Conservation (phyloP, 1,140 invertebrate species). For the Drosophila rufa region DNA sequence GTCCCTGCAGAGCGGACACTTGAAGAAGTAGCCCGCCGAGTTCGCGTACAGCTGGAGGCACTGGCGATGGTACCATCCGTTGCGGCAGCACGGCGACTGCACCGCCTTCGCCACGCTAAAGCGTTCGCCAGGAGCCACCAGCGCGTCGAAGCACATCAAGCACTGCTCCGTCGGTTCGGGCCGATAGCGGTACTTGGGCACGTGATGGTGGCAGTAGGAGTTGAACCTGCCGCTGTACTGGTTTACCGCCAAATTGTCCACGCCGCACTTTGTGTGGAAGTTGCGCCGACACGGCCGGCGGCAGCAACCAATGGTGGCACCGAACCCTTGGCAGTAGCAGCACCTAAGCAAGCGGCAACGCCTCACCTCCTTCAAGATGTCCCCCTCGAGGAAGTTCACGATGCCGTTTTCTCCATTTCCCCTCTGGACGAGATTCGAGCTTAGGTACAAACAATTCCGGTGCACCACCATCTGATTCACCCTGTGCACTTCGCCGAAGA, state of each 20-base stretch:
- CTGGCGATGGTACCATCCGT: slow-evolving; percentile 60
- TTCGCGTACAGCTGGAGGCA: slow-evolving; percentile 61
- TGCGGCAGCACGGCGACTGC: slow-evolving; percentile 46
- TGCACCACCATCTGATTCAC: slow-evolving; percentile 14
- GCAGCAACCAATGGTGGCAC: slow-evolving; percentile 62
- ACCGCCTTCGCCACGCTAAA: slow-evolving; percentile 32
- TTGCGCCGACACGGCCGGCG: neutral
- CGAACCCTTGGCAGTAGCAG: slow-evolving; percentile 22
- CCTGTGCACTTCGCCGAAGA: neutral
- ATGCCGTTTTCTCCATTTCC: slow-evolving; percentile 6
- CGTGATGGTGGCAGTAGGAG: slow-evolving; percentile 52
- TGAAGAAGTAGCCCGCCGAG: slow-evolving; percentile 64
- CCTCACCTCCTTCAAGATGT: slow-evolving; percentile 32
- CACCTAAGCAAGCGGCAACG: slow-evolving; percentile 29
- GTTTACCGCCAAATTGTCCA: slow-evolving; percentile 12
- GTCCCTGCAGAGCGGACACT: slow-evolving; percentile 67
- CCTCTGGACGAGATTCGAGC: slow-evolving; percentile 55
- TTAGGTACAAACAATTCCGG: slow-evolving; percentile 60
- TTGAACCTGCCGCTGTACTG: slow-evolving; percentile 40
- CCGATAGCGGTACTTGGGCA: neutral
- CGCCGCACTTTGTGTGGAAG: slow-evolving; percentile 61
- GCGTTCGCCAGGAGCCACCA: neutral
- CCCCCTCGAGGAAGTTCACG: slow-evolving; percentile 25
- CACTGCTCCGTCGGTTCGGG: slow-evolving; percentile 16
- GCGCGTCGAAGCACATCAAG: slow-evolving; percentile 40